Conservation (phyloP, 2,797 vertebrate genomes). For the Pseudochromis fuscus region DNA sequence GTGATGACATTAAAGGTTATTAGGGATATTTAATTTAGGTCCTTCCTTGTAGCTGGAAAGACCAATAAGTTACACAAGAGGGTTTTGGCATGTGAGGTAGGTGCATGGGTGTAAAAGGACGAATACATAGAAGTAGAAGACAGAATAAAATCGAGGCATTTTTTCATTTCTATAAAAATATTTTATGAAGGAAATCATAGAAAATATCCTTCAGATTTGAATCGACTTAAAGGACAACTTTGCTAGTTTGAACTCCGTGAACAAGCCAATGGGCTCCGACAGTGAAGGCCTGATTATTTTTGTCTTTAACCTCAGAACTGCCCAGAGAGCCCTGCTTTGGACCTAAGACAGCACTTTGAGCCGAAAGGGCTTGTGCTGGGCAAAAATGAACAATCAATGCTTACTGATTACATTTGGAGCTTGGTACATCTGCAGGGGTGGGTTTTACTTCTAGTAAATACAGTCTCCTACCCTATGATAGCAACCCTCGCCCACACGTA, state of each 20-base stretch:
- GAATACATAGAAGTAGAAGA: background rate
- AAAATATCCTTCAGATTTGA: background rate
- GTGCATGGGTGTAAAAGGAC: slow-evolving; percentile 1
- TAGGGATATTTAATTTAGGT: slow-evolving; percentile 40
- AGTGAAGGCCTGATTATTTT: slow-evolving; percentile 9
- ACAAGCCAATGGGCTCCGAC: background rate
- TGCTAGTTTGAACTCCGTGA: slow-evolving; percentile 14
- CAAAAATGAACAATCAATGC: slow-evolving; percentile 22
- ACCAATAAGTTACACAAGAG: slow-evolving; percentile 14
- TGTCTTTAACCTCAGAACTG: slow-evolving; percentile 39
- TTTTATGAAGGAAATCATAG: background rate
- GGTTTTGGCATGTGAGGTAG: background rate
- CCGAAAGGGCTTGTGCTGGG: slow-evolving; percentile 9
- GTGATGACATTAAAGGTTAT: slow-evolving; percentile 40
- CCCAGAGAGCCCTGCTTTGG: slow-evolving; percentile 20
- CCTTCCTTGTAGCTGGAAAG: slow-evolving; percentile 15
- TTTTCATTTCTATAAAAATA: background rate
- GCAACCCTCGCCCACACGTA: slow-evolving; percentile 5
- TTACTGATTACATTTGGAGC: slow-evolving; percentile 26
- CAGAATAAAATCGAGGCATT: background rate
- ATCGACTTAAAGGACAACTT: slow-evolving; percentile 16
- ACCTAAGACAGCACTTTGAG: slow-evolving; percentile 25
- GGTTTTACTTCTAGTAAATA: slow-evolving; percentile 32
- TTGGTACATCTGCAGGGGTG: slow-evolving; percentile 24
- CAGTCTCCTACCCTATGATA: slow-evolving; percentile 17